Conservation (phyloP, 2,113 vertebrate species). For the Toxotes chatareus region DNA sequence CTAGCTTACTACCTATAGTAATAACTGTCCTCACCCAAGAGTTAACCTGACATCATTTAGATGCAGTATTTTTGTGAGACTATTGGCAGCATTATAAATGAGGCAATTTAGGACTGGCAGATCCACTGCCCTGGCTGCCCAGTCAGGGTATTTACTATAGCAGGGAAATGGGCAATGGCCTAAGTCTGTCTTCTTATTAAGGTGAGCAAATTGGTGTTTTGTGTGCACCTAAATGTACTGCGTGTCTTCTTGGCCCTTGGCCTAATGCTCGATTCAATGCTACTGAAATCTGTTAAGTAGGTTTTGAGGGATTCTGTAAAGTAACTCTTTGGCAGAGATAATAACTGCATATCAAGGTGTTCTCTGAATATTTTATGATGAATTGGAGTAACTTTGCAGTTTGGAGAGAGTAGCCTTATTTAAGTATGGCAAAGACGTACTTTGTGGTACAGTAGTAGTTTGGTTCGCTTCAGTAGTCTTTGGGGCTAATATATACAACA, state of each 20-base stretch:
- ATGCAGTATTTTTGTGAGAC: constrained; percentile 7
- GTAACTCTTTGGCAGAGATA: not conserved
- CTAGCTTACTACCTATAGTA: not conserved
- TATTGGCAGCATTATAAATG: not conserved
- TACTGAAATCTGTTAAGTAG: not conserved
- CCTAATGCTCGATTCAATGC: constrained; percentile 11
- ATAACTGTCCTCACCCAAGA: not conserved
- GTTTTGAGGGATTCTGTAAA: constrained; percentile 8
- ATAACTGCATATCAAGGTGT: not conserved
- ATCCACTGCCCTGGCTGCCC: not conserved
- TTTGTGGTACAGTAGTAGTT: not conserved
- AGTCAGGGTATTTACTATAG: not conserved
- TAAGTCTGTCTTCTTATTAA: constrained; percentile 19
- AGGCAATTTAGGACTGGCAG: not conserved
- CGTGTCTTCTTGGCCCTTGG: constrained; percentile 2
- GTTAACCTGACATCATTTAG: not conserved
- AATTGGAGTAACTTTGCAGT: not conserved
- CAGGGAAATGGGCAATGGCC: constrained; percentile 13
- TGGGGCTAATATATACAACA: not conserved
- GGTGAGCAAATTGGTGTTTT: constrained; percentile 4
- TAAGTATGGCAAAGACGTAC: not conserved
- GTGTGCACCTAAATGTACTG: constrained; percentile 13
- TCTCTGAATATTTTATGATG: constrained; percentile 1
- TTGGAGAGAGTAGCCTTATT: not conserved
- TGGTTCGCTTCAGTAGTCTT: not conserved